A percentile compares a stretch with the other conserved stretches of the same genome.
Conservation (phyloP, 1,140 invertebrate species). For the Propsilocerus akamusi region DNA sequence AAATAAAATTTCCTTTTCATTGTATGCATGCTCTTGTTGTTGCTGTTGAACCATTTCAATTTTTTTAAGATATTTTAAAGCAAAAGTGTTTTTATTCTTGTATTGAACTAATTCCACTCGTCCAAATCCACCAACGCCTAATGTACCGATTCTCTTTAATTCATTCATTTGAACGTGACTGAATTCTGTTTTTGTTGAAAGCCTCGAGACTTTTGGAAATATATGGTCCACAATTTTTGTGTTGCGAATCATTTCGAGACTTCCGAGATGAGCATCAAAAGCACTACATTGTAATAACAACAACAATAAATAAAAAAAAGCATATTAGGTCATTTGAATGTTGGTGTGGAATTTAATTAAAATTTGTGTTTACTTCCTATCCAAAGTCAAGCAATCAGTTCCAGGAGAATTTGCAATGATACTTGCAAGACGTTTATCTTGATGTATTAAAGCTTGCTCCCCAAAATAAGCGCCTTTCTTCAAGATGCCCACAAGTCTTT, state of each 20-base stretch:
- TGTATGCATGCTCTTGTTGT: conserved; percentile 83
- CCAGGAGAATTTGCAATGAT: conserved; percentile 71
- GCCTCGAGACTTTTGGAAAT: not conserved
- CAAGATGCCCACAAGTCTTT: conserved; percentile 37
- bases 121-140: conserved; percentile 91
- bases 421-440: conserved; percentile 72
- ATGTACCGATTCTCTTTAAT: conserved; percentile 60
- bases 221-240: conserved; percentile 9
- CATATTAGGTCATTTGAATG: not conserved
- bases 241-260: conserved; percentile 23
- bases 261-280: conserved; percentile 6
- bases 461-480: conserved; percentile 58
- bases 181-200: conserved; percentile 30
- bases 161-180: conserved; percentile 53
- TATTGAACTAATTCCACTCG: conserved; percentile 66
- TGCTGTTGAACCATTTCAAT: conserved; percentile 81
- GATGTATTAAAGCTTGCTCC: conserved; percentile 57
- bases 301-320: conserved; percentile 2
- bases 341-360: not conserved
- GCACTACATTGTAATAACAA: not conserved
- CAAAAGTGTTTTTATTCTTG: conserved; percentile 46
- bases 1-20: conserved; percentile 82
- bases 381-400: conserved; percentile 76
- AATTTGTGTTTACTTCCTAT: conserved; percentile 46
- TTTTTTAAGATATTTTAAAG: conserved; percentile 84